Percentiles rank a stretch among this genome's conserved stretches.
phyloP scores from a whole-genome alignment of 2,888 invertebrate species.

The Cancer borealis region DNA sequence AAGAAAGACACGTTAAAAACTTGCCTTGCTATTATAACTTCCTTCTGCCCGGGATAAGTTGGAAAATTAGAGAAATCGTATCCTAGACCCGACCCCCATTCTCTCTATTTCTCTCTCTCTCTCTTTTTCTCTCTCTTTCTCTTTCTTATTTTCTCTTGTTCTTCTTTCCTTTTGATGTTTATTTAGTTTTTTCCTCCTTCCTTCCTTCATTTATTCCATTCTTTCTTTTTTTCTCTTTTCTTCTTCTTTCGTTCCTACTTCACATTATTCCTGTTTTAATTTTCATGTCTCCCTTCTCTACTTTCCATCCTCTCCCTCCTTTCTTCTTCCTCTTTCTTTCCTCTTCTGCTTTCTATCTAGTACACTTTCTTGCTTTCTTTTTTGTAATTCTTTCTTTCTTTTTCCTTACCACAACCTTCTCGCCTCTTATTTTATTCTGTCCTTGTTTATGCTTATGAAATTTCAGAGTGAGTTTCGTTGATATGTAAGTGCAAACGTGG shows the following conservation, averaged over 20 bases:
- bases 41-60: not conserved
- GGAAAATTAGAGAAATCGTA: slow-evolving; percentile 7
- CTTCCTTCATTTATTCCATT: not conserved
- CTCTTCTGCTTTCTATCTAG: not conserved
- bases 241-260: not conserved
- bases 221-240: not conserved
- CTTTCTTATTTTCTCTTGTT: not conserved
- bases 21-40: not conserved
- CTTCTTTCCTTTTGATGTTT: not conserved
- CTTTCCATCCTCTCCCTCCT: not conserved
- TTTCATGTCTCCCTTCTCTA: no score
- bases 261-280: not conserved
- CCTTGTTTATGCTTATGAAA: no score
- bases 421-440: no score
- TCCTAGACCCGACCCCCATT: not conserved
- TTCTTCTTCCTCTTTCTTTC: not conserved
- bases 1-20: slow-evolving; percentile 12
- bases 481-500: no score
- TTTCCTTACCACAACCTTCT: not conserved
- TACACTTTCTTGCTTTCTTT: not conserved
- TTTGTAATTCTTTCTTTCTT: not conserved
- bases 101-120: not conserved
- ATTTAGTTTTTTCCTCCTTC: not conserved
- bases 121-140: not conserved
- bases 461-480: no score